phyloP scores from a whole-genome alignment of 2,113 vertebrate genomes.

The Gasterosteus aculeatus region DNA sequence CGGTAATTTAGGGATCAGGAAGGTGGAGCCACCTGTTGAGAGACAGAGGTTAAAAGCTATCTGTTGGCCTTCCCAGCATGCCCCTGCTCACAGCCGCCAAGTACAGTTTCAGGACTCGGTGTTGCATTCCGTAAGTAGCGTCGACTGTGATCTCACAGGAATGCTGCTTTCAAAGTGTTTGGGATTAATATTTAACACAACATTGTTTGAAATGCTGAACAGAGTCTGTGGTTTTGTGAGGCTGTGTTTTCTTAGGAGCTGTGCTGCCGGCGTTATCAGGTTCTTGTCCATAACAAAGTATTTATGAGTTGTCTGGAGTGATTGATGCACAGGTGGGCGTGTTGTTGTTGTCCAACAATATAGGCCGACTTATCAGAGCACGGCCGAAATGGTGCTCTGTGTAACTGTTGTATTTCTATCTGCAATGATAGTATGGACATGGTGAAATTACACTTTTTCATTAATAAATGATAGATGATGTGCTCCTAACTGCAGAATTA shows the following conservation, averaged over 20 bases:
- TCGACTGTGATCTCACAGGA: slow-evolving; percentile 68
- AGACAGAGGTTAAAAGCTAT: slow-evolving; percentile 67
- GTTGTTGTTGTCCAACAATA: slow-evolving; percentile 40
- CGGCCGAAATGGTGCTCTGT: background rate
- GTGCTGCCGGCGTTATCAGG: slow-evolving; percentile 61
- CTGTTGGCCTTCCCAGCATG: slow-evolving; percentile 66
- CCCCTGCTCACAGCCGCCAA: slow-evolving; percentile 66
- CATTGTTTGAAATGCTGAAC: slow-evolving; percentile 46
- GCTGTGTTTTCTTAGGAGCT: slow-evolving; percentile 63
- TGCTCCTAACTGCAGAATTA: background rate
- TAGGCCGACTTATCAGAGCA: slow-evolving; percentile 34
- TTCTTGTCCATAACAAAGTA: slow-evolving; percentile 57
- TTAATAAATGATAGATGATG: background rate
- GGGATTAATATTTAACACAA: slow-evolving; percentile 80
- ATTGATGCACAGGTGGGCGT: slow-evolving; percentile 69
- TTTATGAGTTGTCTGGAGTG: slow-evolving; percentile 63
- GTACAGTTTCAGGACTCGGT: slow-evolving; percentile 68
- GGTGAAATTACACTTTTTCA: background rate
- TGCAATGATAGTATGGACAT: background rate
- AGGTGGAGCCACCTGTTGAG: slow-evolving; percentile 72
- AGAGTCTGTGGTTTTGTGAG: slow-evolving; percentile 45
- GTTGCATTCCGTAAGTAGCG: slow-evolving; percentile 68
- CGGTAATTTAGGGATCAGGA: slow-evolving; percentile 77
- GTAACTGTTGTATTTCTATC: background rate
- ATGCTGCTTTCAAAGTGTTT: slow-evolving; percentile 64